These are phyloP conservation scores for Hirundichthys speculiger DNA, from an alignment of 2,113 vertebrate species.

Conservation along the genomic window DNA sequence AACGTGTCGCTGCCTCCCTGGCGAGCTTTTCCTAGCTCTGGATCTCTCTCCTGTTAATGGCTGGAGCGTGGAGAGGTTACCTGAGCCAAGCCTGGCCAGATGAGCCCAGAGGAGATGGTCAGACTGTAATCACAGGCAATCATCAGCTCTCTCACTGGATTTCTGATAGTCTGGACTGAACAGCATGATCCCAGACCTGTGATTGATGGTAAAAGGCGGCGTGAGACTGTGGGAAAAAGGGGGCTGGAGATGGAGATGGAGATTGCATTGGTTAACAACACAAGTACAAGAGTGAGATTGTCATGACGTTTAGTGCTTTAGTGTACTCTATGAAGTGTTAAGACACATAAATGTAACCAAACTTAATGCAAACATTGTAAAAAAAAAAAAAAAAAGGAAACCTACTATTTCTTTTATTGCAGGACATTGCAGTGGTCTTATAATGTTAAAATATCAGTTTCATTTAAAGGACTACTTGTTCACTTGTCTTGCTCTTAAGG, in stretches of 20 bases:
- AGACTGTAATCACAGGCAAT: slow-evolving; percentile 78
- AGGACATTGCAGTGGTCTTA: no score
- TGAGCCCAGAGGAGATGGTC: slow-evolving; percentile 66
- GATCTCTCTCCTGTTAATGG: slow-evolving; percentile 66
- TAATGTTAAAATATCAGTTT: no score
- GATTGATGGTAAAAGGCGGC: slow-evolving; percentile 51
- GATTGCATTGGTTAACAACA: slow-evolving; percentile 10
- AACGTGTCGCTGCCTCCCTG: slow-evolving; percentile 61
- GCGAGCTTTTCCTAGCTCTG: slow-evolving; percentile 46
- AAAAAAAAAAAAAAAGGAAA: no score
- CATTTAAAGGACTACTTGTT: no score
- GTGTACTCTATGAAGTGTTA: background rate
- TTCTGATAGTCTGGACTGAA: slow-evolving; percentile 40
- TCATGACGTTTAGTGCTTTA: background rate
- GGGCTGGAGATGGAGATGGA: background rate
- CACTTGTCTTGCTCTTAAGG: no score
- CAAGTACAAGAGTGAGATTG: background rate
- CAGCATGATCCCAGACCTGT: slow-evolving; percentile 40
- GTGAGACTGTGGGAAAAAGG: slow-evolving; percentile 23
- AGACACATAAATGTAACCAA: no score
- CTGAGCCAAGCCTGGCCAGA: slow-evolving; percentile 50
- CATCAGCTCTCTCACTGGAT: slow-evolving; percentile 59
- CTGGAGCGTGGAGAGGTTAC: slow-evolving; percentile 49
- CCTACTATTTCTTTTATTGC: no score
- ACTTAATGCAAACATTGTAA: no score